Percentiles rank a stretch among this genome's conserved stretches.
These are phyloP conservation scores for Ranitomeya imitator DNA, from an alignment of 2,113 vertebrate genomes.

Conservation along the genomic window DNA sequence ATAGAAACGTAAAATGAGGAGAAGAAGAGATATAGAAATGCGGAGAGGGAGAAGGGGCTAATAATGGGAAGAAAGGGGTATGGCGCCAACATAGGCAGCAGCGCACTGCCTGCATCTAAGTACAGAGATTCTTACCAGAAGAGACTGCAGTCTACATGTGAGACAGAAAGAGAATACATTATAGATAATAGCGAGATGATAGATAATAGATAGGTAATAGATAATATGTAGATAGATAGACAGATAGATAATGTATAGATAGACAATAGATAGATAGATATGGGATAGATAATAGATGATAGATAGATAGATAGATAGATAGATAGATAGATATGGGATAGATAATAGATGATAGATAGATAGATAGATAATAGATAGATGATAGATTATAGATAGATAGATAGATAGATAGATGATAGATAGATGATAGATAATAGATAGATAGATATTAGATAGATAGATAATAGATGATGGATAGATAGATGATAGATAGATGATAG, in stretches of 20 bases:
- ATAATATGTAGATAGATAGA: neutral
- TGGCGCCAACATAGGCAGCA: no score
- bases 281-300: neutral
- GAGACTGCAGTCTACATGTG: neutral
- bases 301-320: slow-evolving; percentile 36
- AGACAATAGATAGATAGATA: slow-evolving; percentile 1
- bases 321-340: slow-evolving; percentile 7
- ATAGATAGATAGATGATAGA: neutral
- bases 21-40: neutral
- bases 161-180: neutral
- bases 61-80: no score
- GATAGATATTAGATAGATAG: neutral
- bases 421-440: neutral
- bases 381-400: neutral
- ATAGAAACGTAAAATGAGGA: neutral
- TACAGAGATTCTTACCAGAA: neutral
- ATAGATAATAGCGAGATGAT: slow-evolving; percentile 12
- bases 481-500: no score
- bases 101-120: neutral
- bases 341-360: neutral
- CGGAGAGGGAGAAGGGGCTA: neutral
- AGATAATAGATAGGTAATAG: neutral
- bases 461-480: neutral
- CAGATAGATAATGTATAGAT: neutral
- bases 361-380: neutral